Percentiles rank a stretch among this genome's conserved stretches.
Conservation (phyloP, 1,140 invertebrate genomes). For the Achatina immaculata region DNA sequence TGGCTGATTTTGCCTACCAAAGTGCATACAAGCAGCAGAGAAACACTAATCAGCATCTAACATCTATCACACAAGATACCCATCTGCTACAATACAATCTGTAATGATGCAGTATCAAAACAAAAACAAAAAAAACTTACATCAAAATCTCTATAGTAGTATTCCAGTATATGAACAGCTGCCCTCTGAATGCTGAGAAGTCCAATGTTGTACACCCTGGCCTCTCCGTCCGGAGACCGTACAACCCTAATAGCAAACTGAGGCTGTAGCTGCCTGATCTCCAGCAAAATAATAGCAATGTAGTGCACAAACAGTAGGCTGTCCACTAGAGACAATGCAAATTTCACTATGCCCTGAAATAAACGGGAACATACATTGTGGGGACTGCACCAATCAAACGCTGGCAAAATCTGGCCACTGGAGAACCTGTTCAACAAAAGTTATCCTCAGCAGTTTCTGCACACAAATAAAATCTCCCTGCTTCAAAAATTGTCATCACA, state of each 20-base stretch:
- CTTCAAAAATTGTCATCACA: no score
- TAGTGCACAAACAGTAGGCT: conserved; percentile 96
- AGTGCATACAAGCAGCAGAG: no score
- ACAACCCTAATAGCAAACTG: conserved; percentile 91
- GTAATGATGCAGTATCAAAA: no score
- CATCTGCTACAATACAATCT: no score
- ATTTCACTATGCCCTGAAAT: conserved; percentile 82
- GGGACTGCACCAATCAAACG: no score
- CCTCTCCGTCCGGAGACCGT: conserved; percentile 91
- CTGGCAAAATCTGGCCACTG: no score
- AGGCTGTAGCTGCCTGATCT: conserved; percentile 90
- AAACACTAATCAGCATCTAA: no score
- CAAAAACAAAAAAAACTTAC: not conserved
- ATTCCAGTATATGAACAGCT: conserved; percentile 92
- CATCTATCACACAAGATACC: no score
- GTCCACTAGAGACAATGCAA: conserved; percentile 90
- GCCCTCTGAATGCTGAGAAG: conserved; percentile 93
- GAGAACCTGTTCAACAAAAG: no score
- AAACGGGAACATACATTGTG: conserved; percentile 42
- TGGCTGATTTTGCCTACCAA: no score
- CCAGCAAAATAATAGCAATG: conserved; percentile 90
- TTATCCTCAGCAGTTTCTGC: no score
- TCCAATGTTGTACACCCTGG: conserved; percentile 83
- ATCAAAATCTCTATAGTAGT: conserved; percentile 93
- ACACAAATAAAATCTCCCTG: no score